These are phyloP conservation scores for Silurus asotus DNA, from an alignment of 2,113 vertebrate species.

Conservation along the genomic window DNA sequence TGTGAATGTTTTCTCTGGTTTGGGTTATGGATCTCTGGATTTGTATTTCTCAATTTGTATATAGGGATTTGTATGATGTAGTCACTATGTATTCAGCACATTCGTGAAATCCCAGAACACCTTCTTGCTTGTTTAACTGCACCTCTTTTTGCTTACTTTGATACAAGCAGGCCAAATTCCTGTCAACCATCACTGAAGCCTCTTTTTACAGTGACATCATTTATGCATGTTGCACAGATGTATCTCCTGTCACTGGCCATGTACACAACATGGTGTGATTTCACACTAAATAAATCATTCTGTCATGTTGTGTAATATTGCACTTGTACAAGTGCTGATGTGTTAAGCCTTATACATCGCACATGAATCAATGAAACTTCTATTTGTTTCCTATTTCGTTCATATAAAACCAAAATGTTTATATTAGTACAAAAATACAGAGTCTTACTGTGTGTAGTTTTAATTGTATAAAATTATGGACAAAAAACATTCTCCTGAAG, in stretches of 20 bases:
- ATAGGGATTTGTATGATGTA: too few relatives aligned
- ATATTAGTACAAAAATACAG: not conserved
- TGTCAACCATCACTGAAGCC: not conserved
- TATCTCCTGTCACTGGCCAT: not conserved
- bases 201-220: not conserved
- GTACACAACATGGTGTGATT: not conserved
- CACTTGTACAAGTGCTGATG: not conserved
- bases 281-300: not conserved
- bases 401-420: not conserved
- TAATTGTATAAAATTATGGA: not conserved
- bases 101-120: too few relatives aligned
- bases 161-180: not conserved
- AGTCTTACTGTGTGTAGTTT: not conserved
- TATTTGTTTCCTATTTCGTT: not conserved
- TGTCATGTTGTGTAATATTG: not conserved
- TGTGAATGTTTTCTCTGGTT: not conserved
- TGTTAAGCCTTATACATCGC: not conserved
- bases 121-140: not conserved
- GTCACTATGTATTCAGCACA: not conserved
- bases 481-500: not conserved
- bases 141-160: too few relatives aligned
- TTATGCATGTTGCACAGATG: not conserved
- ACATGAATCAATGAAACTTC: too few relatives aligned
- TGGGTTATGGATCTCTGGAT: not conserved
- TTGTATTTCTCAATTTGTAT: too few relatives aligned